A percentile compares a stretch with the other conserved stretches of the same genome.
Conservation (phyloP, 2,797 vertebrate species). For the Hippopotamyrus pictus region DNA sequence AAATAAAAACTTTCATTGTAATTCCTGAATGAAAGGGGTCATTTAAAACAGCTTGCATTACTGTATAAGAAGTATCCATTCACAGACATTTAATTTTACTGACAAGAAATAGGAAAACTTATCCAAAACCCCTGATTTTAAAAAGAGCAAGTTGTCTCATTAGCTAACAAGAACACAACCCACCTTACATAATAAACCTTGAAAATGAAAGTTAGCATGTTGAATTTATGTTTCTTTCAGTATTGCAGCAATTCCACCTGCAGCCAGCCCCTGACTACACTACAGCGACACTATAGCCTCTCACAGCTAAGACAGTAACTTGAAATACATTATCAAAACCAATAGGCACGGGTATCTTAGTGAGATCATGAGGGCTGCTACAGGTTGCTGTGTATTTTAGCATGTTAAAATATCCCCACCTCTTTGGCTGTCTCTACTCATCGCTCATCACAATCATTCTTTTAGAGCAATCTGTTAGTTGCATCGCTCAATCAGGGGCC, state of each 20-base stretch:
- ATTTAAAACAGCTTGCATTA: not conserved
- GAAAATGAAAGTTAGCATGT: not conserved
- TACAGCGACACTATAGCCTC: not conserved
- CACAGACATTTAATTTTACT: not conserved
- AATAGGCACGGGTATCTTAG: not conserved
- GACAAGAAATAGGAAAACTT: not conserved
- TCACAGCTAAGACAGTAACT: not conserved
- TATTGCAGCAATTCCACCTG: not conserved
- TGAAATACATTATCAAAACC: not conserved
- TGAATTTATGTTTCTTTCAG: not conserved
- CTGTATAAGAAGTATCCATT: not conserved
- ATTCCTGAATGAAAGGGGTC: not conserved
- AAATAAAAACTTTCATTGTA: not conserved
- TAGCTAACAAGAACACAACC: not conserved
- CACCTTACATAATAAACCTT: not conserved
- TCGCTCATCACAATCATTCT: not conserved
- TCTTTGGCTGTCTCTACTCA: not conserved
- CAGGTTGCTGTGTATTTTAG: not conserved
- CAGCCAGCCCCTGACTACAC: not conserved
- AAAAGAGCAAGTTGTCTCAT: not conserved
- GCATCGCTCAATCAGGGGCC: not conserved
- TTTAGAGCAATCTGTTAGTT: not conserved
- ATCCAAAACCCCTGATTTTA: not conserved
- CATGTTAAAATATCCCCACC: not conserved
- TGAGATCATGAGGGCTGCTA: not conserved